Evolutionary conservation across 2,888 invertebrate genomes (phyloP).

Genomic region (Eristalinus aeneus): DNA sequence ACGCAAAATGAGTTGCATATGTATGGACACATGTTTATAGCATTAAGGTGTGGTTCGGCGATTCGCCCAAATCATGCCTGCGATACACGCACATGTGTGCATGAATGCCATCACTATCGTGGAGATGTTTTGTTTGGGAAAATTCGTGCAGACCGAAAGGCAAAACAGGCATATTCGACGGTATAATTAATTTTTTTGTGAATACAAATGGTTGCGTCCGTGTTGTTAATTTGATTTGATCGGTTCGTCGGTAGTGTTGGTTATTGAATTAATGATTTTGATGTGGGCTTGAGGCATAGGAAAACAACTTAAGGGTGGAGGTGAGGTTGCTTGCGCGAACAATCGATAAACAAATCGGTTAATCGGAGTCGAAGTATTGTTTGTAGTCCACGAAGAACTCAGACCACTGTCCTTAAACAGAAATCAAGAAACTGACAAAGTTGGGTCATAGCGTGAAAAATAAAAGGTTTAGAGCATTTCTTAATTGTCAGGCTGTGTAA

Average conservation of each 20-base stretch:
- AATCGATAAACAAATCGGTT: background rate
- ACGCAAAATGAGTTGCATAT: slow-evolving; percentile 33
- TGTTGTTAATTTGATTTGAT: slow-evolving; percentile 48
- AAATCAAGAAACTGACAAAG: too few relatives aligned
- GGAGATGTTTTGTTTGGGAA: slow-evolving; percentile 8
- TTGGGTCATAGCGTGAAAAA: too few relatives aligned
- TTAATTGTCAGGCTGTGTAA: too few relatives aligned
- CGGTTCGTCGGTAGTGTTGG: slow-evolving; percentile 16
- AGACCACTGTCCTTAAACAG: too few relatives aligned
- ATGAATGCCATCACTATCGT: slow-evolving; percentile 22
- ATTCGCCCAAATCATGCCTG: slow-evolving; percentile 41
- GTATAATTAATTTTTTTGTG: slow-evolving; percentile 49
- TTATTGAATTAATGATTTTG: background rate
- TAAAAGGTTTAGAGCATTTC: background rate
- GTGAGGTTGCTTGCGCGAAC: background rate
- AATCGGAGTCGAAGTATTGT: background rate
- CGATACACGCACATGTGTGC: slow-evolving; percentile 41
- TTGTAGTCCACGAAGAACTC: too few relatives aligned
- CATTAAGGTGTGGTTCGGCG: slow-evolving; percentile 47
- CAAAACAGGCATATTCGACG: slow-evolving; percentile 41
- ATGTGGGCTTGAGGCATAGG: background rate
- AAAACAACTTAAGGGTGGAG: background rate
- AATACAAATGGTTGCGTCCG: slow-evolving; percentile 40
- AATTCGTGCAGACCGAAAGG: slow-evolving; percentile 16
- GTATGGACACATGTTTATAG: slow-evolving; percentile 31